Percentiles rank a stretch among this genome's conserved stretches.
Conservation (phyloP, 2,113 vertebrate species). For the Psittacula cyanocephala region DNA sequence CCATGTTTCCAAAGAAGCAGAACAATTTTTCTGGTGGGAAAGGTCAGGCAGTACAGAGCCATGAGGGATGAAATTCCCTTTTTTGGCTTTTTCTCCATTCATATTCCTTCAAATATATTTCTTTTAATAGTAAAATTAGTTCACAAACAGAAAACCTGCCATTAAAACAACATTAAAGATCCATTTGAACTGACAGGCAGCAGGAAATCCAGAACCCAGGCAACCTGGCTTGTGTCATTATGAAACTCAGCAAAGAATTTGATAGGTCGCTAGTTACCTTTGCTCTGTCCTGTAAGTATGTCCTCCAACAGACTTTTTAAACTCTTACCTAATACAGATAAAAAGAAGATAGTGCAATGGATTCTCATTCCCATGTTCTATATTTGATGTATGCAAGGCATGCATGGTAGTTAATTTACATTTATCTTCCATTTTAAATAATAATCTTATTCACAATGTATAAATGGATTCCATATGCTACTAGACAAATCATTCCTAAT, state of each 20-base stretch:
- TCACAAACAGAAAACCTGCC: slow-evolving; percentile 42
- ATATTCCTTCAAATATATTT: not conserved
- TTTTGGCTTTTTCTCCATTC: not conserved
- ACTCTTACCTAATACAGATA: not conserved
- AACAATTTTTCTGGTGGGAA: slow-evolving; percentile 66
- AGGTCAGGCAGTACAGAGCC: slow-evolving; percentile 48
- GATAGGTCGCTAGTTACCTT: not conserved
- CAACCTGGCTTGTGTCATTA: slow-evolving; percentile 6
- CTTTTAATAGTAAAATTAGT: slow-evolving; percentile 55
- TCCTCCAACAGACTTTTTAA: not conserved
- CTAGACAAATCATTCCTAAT: slow-evolving; percentile 29
- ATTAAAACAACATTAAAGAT: slow-evolving; percentile 35
- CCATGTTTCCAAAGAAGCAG: slow-evolving; percentile 54
- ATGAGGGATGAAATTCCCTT: slow-evolving; percentile 23
- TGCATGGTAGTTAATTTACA: slow-evolving; percentile 22
- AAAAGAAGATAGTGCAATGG: not conserved
- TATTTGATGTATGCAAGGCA: not conserved
- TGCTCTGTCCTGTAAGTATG: not conserved
- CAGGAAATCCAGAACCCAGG: slow-evolving; percentile 3
- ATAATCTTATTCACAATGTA: slow-evolving; percentile 39
- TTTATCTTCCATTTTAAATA: slow-evolving; percentile 39
- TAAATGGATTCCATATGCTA: slow-evolving; percentile 56
- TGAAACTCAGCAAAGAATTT: slow-evolving; percentile 36
- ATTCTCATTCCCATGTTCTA: not conserved
- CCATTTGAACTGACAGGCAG: slow-evolving; percentile 12